Percentiles rank a stretch among this genome's conserved stretches.
Evolutionary conservation across 2,888 invertebrate genomes (phyloP).

Genomic region (Pycnomerus fuliginosus): DNA sequence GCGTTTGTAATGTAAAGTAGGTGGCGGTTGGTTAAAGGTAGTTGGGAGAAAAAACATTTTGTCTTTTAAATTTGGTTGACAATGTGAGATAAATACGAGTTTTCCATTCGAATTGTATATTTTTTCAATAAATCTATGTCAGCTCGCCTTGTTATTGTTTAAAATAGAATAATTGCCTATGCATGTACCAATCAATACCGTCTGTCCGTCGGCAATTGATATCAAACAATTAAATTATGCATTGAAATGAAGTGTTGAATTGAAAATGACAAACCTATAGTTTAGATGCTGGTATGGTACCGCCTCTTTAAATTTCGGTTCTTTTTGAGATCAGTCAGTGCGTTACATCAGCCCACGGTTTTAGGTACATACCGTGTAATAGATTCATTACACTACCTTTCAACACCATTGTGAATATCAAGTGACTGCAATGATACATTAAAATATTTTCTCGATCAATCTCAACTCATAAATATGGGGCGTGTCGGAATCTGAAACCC

Average conservation of each 20-base stretch:
- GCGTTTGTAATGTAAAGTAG: slow-evolving; percentile 20
- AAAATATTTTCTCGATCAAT: slow-evolving; percentile 27
- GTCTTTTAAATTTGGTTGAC: background rate
- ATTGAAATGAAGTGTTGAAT: slow-evolving; percentile 20
- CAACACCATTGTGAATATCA: slow-evolving; percentile 30
- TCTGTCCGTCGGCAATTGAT: slow-evolving; percentile 14
- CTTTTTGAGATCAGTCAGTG: slow-evolving; percentile 24
- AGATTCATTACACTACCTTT: slow-evolving; percentile 26
- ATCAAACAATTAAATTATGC: slow-evolving; percentile 16
- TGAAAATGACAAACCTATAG: slow-evolving; percentile 20
- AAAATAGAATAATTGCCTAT: no score
- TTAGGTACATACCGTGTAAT: slow-evolving; percentile 15
- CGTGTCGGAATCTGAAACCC: slow-evolving; percentile 35
- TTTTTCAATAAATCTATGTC: no score
- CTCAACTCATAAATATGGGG: background rate
- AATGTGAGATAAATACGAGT: no score
- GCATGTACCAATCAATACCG: no score
- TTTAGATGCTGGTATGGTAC: no score
- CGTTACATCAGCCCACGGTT: slow-evolving; percentile 19
- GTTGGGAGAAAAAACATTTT: no score
- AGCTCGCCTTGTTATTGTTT: no score
- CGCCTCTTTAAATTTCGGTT: slow-evolving; percentile 30
- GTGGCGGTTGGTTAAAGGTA: no score
- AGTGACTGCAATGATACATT: slow-evolving; percentile 28
- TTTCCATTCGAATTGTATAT: no score